These are phyloP conservation scores for Eulemur coronatus DNA, from an alignment of 2,797 vertebrate species.

Conservation along the genomic window DNA sequence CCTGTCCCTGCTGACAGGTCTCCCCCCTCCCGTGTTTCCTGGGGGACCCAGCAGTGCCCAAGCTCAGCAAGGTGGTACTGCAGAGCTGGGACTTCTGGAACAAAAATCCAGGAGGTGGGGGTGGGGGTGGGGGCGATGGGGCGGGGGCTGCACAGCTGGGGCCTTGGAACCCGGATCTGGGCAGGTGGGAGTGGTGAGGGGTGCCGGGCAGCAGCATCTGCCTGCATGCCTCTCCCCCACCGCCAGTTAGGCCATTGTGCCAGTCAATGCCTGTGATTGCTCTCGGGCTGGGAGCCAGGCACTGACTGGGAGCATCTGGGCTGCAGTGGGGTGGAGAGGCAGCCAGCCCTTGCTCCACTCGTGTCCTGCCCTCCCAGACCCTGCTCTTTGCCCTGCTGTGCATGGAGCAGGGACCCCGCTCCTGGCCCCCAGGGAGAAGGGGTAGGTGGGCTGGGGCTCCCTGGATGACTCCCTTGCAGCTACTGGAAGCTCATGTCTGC, in stretches of 20 bases:
- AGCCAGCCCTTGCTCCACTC: no score
- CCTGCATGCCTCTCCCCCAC: not conserved
- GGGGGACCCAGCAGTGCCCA: not conserved
- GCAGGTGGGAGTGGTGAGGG: not conserved
- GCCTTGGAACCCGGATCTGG: not conserved
- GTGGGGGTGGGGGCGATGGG: rapidly evolving
- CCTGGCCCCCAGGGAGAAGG: not conserved
- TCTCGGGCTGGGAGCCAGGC: not conserved
- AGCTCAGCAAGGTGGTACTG: not conserved
- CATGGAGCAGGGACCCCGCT: not conserved
- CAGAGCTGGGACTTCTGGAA: not conserved
- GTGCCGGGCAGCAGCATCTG: not conserved
- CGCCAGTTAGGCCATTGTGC: not conserved
- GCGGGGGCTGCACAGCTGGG: not conserved
- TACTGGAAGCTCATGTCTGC: not conserved
- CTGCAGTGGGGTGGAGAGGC: not conserved
- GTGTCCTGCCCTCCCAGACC: not conserved
- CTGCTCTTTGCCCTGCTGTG: not conserved
- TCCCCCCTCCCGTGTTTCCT: not conserved
- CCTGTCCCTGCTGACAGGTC: not conserved
- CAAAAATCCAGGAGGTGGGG: not conserved
- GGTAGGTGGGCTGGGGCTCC: not conserved
- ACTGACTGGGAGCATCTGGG: not conserved
- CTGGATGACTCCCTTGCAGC: not conserved
- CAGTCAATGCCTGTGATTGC: not conserved